Evolutionary conservation across 1,140 invertebrate species (phyloP).

Genomic region (Drosophila mauritiana): DNA sequence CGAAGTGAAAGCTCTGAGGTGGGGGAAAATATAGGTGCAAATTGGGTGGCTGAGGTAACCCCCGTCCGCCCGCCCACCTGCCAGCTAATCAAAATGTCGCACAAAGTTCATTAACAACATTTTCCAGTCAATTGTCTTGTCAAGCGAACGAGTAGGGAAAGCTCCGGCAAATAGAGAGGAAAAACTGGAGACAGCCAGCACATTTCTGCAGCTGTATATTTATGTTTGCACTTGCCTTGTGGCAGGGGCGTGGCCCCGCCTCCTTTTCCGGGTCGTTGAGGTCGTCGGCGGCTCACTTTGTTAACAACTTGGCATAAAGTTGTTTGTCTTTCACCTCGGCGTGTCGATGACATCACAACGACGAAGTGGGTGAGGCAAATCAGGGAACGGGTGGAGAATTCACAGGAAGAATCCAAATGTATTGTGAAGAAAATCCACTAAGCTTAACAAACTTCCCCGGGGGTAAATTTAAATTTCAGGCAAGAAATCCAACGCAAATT

Average conservation of each 20-base stretch:
- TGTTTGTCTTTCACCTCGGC: slow-evolving; percentile 77
- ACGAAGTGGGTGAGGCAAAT: background rate
- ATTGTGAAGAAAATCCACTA: slow-evolving; percentile 67
- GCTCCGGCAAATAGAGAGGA: slow-evolving; percentile 11
- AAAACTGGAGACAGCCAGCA: slow-evolving; percentile 29
- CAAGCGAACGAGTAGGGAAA: slow-evolving; percentile 15
- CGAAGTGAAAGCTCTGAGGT: no score
- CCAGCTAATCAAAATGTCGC: slow-evolving; percentile 80
- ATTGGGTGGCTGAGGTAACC: background rate
- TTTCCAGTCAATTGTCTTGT: slow-evolving; percentile 80
- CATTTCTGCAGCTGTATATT: slow-evolving; percentile 65
- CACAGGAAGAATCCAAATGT: slow-evolving; percentile 33
- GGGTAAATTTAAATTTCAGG: background rate
- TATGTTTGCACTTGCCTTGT: slow-evolving; percentile 49
- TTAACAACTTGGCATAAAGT: slow-evolving; percentile 80
- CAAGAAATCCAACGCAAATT: background rate
- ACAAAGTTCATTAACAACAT: slow-evolving; percentile 82
- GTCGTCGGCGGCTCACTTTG: slow-evolving; percentile 72
- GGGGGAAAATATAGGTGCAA: slow-evolving; percentile 4
- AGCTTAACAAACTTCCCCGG: slow-evolving; percentile 70
- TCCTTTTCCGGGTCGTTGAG: slow-evolving; percentile 30
- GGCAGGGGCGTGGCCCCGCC: background rate
- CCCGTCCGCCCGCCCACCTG: background rate
- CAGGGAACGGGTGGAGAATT: no score
- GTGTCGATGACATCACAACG: slow-evolving; percentile 72